A percentile compares a stretch with the other conserved stretches of the same genome.
Evolutionary conservation across 2,797 vertebrate genomes (phyloP).

Genomic region (Sphaeramia orbicularis): DNA sequence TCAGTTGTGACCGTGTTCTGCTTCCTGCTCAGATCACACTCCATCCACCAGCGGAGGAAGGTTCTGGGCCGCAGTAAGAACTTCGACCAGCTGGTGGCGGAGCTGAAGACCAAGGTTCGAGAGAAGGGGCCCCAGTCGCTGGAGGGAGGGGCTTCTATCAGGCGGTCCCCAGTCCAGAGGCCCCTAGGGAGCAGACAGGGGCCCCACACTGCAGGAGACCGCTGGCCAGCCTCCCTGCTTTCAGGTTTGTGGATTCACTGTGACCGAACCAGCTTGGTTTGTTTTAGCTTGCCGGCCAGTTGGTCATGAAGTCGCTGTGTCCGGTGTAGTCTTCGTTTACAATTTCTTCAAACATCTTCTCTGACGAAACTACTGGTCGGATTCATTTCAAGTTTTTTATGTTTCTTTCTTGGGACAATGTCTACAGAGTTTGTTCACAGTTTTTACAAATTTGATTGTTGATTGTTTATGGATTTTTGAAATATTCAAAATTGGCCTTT

Average conservation of each 20-base stretch:
- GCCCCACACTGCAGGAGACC: constrained; percentile 83
- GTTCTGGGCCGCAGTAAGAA: constrained; percentile 92
- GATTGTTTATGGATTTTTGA: no score
- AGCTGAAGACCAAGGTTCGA: constrained; percentile 92
- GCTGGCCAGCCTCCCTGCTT: constrained; percentile 85
- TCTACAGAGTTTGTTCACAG: no score
- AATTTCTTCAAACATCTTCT: no score
- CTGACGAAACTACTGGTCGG: no score
- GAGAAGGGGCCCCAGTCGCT: constrained; percentile 80
- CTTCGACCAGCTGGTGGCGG: constrained; percentile 93
- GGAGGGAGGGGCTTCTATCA: constrained; percentile 70
- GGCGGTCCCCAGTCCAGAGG: constrained; percentile 79
- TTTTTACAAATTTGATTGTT: no score
- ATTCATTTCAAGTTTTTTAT: no score
- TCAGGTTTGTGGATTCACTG: constrained; percentile 81
- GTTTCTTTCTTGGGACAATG: no score
- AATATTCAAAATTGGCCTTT: no score
- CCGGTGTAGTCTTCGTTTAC: no score
- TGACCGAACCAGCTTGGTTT: neutral
- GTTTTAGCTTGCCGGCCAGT: no score
- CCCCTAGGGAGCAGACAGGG: constrained; percentile 65
- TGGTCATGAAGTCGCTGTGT: no score
- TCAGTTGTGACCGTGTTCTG: no score
- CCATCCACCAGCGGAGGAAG: constrained; percentile 93
- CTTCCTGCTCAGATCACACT: constrained; percentile 88